These are phyloP conservation scores for Lepus europaeus DNA, from an alignment of 2,113 vertebrate genomes.

Conservation along the genomic window DNA sequence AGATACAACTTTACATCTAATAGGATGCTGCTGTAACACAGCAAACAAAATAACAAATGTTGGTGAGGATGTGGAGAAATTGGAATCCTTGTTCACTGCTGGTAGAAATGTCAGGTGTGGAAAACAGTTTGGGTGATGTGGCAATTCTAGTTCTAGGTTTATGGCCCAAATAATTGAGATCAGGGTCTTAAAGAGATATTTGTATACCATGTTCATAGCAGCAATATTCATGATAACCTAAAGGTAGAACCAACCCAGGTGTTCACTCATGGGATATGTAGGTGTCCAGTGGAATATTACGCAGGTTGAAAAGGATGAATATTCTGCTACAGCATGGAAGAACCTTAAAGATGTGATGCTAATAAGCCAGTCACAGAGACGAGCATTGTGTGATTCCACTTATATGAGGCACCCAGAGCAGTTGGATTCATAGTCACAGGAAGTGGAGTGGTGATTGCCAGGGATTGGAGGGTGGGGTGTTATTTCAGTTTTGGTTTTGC, in stretches of 20 bases:
- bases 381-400: neutral
- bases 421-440: neutral
- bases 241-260: neutral
- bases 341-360: neutral
- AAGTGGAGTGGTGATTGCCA: neutral
- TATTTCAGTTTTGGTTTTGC: no score
- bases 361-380: neutral
- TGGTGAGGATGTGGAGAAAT: neutral
- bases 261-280: no score
- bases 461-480: no score
- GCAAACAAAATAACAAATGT: neutral
- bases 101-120: neutral
- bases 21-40: neutral
- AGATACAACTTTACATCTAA: neutral
- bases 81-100: neutral
- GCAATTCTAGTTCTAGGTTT: neutral
- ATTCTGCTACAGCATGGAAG: neutral
- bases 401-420: neutral
- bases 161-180: neutral
- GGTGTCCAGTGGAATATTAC: neutral
- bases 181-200: neutral
- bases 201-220: neutral
- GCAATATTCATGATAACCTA: neutral
- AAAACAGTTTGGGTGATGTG: neutral
- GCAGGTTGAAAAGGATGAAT: neutral